Evolutionary conservation across 2,888 invertebrate species (phyloP).

Genomic region (Cecidostiba fungosa): DNA sequence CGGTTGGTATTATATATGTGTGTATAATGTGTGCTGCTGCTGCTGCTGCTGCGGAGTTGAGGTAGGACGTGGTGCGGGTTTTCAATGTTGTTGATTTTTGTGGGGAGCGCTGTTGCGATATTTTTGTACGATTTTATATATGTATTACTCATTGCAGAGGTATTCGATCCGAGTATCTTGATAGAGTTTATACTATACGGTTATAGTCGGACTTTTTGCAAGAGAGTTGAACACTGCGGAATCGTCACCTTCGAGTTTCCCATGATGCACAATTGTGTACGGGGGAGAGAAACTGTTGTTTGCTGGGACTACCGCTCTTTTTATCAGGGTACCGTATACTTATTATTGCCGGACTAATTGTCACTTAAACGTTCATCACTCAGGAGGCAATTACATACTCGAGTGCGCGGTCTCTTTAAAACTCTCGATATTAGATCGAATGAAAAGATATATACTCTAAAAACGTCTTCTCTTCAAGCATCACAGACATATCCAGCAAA

Average conservation of each 20-base stretch:
- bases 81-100: not conserved
- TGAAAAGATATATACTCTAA: not conserved
- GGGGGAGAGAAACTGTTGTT: not conserved
- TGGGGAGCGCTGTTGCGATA: too few relatives aligned
- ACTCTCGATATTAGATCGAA: not conserved
- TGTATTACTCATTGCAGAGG: not conserved
- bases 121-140: not conserved
- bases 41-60: not conserved
- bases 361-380: conserved; percentile 34
- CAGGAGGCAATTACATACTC: conserved; percentile 34
- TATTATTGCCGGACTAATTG: conserved; percentile 49
- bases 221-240: too few relatives aligned
- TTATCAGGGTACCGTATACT: conserved; percentile 46
- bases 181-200: too few relatives aligned
- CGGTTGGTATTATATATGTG: not conserved
- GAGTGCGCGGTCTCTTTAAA: conserved; percentile 7
- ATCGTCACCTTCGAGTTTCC: not conserved
- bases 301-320: conserved; percentile 30
- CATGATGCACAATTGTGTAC: not conserved
- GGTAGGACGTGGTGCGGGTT: not conserved
- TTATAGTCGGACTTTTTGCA: too few relatives aligned
- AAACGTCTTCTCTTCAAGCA: not conserved
- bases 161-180: not conserved
- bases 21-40: not conserved
- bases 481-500: not conserved